phyloP scores from a whole-genome alignment of 2,888 invertebrate genomes.

The Hemithea aestivaria region DNA sequence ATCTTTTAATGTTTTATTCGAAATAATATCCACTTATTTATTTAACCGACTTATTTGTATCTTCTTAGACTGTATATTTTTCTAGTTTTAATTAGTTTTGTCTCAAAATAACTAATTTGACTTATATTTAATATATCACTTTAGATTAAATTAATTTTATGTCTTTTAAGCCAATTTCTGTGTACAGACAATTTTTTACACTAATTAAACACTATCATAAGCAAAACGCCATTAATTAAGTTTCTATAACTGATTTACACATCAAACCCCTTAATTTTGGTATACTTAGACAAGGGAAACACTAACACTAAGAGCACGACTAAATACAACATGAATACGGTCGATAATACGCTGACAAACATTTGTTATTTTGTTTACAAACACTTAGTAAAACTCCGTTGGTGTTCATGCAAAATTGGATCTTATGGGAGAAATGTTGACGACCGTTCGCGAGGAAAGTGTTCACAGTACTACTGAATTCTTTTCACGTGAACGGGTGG shows the following conservation, averaged over 20 bases:
- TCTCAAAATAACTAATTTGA: too few relatives aligned
- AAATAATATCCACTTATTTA: too few relatives aligned
- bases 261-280: conserved; percentile 27
- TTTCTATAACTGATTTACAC: conserved; percentile 2
- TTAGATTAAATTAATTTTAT: too few relatives aligned
- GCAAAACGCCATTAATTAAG: too few relatives aligned
- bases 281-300: conserved; percentile 66
- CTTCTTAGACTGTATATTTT: too few relatives aligned
- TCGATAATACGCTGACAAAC: conserved; percentile 51
- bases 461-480: conserved; percentile 7
- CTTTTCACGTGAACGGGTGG: conserved; percentile 7
- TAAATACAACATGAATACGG: conserved; percentile 61
- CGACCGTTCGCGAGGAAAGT: conserved; percentile 31
- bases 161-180: too few relatives aligned
- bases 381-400: conserved; percentile 1
- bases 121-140: too few relatives aligned
- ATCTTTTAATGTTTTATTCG: too few relatives aligned
- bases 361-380: conserved; percentile 29
- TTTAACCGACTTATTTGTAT: too few relatives aligned
- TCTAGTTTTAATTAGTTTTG: too few relatives aligned
- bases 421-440: conserved; percentile 4
- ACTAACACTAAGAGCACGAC: conserved; percentile 57
- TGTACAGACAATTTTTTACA: too few relatives aligned
- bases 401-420: not conserved
- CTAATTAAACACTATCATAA: too few relatives aligned